Conservation (phyloP, 2,797 vertebrate species). For the Pangasius djambal region DNA sequence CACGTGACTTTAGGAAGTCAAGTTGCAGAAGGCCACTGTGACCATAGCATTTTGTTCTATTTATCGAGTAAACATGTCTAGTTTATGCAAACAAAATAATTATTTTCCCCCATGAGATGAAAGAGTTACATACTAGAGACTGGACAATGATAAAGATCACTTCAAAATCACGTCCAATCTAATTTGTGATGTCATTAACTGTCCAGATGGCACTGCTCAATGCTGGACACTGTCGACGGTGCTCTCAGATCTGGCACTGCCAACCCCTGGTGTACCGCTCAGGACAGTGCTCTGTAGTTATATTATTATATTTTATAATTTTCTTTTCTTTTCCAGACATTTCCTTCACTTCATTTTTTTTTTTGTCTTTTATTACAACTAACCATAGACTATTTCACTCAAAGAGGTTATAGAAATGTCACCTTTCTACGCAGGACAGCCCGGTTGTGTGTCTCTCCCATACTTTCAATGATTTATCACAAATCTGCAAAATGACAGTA, state of each 20-base stretch:
- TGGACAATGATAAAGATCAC: background rate
- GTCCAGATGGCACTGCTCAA: background rate
- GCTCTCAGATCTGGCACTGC: background rate
- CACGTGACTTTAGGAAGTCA: background rate
- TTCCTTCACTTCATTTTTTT: background rate
- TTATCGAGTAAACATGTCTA: background rate
- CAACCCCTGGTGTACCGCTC: background rate
- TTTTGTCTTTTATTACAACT: background rate
- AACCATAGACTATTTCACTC: background rate
- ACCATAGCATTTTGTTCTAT: background rate
- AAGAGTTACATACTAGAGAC: background rate
- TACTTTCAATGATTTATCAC: background rate
- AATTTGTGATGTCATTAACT: background rate
- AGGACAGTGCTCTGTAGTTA: too few relatives aligned
- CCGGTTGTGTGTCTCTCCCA: background rate
- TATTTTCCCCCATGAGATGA: background rate
- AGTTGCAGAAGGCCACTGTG: background rate
- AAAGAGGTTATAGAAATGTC: background rate
- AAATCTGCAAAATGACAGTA: background rate
- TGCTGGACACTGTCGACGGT: background rate
- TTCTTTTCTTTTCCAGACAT: background rate
- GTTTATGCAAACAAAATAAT: background rate
- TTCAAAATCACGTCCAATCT: background rate
- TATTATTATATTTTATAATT: background rate
- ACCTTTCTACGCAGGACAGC: background rate